Conservation (phyloP, 2,888 invertebrate species). For the Polydrusus pterygomalis region DNA sequence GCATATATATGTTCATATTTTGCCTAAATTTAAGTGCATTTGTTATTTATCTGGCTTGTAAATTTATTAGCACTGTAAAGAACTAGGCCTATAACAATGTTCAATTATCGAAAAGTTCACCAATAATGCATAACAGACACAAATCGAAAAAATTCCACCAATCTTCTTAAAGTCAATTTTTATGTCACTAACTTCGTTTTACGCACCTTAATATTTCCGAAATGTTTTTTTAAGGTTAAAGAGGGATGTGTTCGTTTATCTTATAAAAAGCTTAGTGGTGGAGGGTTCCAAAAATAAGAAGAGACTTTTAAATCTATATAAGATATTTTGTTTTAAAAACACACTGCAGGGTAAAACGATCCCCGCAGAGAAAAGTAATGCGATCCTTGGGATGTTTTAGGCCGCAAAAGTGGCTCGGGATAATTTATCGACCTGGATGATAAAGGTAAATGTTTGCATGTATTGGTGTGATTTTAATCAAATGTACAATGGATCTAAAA, state of each 20-base stretch:
- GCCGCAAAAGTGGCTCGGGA: not conserved
- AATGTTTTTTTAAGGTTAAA: too few species aligned
- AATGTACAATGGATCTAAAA: not conserved
- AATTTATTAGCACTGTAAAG: too few species aligned
- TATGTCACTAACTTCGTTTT: too few species aligned
- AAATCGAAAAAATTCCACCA: too few species aligned
- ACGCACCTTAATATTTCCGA: too few species aligned
- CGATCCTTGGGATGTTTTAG: slow-evolving; percentile 1
- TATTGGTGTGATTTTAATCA: not conserved
- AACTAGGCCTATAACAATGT: too few species aligned
- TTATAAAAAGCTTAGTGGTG: not conserved
- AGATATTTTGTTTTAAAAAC: not conserved
- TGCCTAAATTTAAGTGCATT: too few species aligned
- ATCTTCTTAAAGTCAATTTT: too few species aligned
- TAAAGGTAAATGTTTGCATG: not conserved
- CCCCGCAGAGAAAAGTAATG: not conserved
- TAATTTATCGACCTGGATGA: not conserved
- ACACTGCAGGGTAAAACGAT: not conserved
- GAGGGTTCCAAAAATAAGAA: not conserved
- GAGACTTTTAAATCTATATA: not conserved
- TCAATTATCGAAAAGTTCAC: too few species aligned
- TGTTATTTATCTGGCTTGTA: too few species aligned
- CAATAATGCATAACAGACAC: too few species aligned
- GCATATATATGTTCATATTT: too few species aligned
- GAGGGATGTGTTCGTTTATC: not conserved